Evolutionary conservation across 2,113 vertebrate species (phyloP), one percentile per base, ranked within the genome.

Genomic region (Callipepla squamata): DNA sequence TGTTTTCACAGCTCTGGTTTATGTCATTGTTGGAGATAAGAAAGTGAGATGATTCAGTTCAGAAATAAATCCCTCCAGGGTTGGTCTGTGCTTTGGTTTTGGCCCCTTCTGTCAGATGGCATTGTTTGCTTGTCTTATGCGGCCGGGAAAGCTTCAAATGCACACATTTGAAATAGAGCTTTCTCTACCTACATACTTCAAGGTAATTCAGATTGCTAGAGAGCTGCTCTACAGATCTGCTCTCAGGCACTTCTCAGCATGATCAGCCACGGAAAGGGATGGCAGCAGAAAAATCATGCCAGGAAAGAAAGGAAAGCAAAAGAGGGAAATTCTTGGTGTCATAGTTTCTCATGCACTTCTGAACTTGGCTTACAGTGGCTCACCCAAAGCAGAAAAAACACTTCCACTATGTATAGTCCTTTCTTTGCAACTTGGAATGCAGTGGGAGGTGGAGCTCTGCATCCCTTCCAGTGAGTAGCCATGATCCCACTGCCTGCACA

Each of bases 1-100:
- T 89, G 72, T 83, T 92, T 94, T 89, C 85, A 89, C 0, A 4
- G 78, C 76, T 89, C 79, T 61, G 61, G 61, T 94, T 88, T 94
- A n/a, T 92, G 87, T 82, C 85, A 77, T 86, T 91, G 87, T 75
- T 78, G 80, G 62, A 91, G 61, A 80, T 80, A 83, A 80, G 68
- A 76, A 94, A 92, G 65, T 80, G 83, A 90, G 90, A 94, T 94
- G 93, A 88, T 78, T 90, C 85, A 47, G 68, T 50, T 69, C 30
- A 91, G 61, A 91, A 95, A 90, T 28, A 92, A 95, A 91, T 91
- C 73, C 62, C 79, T 68, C 32, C 45, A 32, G 36, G 22, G 26
- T 4, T 89, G 36, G 57, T 86, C n/a, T 69, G n/a, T 90, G 28
- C 80, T 91, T 85, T 61, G n/a, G 65, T 80, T 90, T 92, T 83